phyloP scores from a whole-genome alignment of 2,113 vertebrate genomes.

The Cariama cristata region DNA sequence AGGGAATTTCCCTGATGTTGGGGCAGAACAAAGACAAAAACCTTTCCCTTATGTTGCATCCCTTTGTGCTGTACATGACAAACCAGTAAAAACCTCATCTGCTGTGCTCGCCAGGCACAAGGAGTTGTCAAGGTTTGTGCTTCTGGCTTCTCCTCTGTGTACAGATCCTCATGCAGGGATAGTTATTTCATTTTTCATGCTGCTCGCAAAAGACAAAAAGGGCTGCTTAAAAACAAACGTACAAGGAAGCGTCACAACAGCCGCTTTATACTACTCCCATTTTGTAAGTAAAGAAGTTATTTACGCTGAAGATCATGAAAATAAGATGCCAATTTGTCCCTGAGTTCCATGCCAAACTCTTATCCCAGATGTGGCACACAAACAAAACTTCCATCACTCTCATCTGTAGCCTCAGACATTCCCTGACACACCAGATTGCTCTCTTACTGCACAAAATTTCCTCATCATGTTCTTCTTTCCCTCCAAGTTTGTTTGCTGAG shows the following conservation, averaged over 20 bases:
- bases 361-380: background rate
- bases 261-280: background rate
- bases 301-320: background rate
- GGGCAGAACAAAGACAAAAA: background rate
- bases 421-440: background rate
- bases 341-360: background rate
- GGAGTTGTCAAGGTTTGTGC: background rate
- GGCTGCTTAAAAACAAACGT: accelerated
- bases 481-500: background rate
- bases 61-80: accelerated
- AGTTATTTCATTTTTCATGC: background rate
- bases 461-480: background rate
- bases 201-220: background rate
- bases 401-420: background rate
- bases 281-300: background rate
- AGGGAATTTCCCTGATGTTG: background rate
- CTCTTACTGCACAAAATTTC: background rate
- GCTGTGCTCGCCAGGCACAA: background rate
- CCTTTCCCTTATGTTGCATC: background rate
- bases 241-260: accelerated
- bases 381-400: background rate
- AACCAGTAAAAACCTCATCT: background rate
- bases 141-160: background rate
- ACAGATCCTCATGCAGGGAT: background rate
- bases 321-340: background rate